Conservation (phyloP, 2,113 vertebrate species). For the Nansenia antarctica region DNA sequence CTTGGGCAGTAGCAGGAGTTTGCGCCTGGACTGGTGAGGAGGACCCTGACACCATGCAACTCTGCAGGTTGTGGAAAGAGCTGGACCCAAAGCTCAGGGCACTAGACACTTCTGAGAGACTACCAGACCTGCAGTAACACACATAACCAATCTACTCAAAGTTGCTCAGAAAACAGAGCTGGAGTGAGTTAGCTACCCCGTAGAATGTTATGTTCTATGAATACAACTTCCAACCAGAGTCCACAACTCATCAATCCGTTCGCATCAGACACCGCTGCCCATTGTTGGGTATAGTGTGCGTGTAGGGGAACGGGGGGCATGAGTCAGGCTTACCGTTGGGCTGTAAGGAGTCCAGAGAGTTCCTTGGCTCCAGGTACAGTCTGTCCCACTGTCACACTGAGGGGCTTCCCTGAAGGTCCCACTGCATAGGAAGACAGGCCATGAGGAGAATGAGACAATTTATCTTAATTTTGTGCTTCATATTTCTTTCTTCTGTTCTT, state of each 20-base stretch:
- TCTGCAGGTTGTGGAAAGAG: conserved; percentile 86
- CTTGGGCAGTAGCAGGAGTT: conserved; percentile 79
- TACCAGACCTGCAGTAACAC: conserved; percentile 75
- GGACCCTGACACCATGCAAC: conserved; percentile 77
- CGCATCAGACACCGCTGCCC: conserved; percentile 2
- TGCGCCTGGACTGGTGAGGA: conserved; percentile 74
- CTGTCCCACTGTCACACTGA: conserved; percentile 79
- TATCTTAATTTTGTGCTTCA: too few relatives aligned
- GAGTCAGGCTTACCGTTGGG: conserved; percentile 80
- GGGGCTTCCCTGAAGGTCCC: conserved; percentile 79
- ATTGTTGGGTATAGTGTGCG: neutral
- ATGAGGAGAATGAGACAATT: neutral
- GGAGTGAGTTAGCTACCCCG: conserved; percentile 37
- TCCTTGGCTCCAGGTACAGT: conserved; percentile 82
- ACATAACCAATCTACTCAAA: conserved; percentile 73
- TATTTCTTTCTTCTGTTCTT: neutral
- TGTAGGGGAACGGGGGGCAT: neutral
- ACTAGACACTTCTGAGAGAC: conserved; percentile 75
- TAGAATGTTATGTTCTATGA: neutral
- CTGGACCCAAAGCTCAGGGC: conserved; percentile 76
- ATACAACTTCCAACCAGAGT: neutral
- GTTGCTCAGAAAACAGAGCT: neutral
- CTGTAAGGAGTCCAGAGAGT: conserved; percentile 83
- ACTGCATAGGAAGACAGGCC: conserved; percentile 35
- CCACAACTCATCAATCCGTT: neutral